phyloP scores from a whole-genome alignment of 2,113 vertebrate species.

The Merops nubicus region DNA sequence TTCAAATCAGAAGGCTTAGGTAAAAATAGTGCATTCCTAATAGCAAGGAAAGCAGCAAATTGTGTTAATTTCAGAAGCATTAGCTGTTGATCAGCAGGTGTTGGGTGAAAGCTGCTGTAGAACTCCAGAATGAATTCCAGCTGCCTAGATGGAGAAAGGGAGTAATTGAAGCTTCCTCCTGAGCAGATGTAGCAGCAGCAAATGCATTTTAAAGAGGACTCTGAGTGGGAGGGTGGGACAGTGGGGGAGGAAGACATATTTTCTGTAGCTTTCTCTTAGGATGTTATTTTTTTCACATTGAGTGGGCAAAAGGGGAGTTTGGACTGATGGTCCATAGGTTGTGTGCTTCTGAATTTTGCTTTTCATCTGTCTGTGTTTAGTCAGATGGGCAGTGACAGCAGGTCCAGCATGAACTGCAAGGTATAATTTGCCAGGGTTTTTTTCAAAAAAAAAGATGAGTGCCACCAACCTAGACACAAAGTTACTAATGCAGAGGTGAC shows the following conservation, averaged over 20 bases:
- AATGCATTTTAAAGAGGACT: not conserved
- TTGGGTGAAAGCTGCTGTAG: not conserved
- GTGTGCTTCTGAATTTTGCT: not conserved
- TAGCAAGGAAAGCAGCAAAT: not conserved
- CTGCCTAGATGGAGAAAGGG: not conserved
- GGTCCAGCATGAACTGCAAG: not conserved
- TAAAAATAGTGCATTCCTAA: accelerated
- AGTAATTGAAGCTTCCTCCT: not conserved
- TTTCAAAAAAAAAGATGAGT: not conserved
- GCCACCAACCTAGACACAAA: accelerated
- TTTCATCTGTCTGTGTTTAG: not conserved
- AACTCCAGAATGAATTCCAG: not conserved
- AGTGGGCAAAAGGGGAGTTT: not conserved
- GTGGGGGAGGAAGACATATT: not conserved
- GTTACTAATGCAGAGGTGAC: not conserved
- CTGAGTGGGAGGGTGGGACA: not conserved
- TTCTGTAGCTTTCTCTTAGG: not conserved
- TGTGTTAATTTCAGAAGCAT: not conserved
- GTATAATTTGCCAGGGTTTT: not conserved
- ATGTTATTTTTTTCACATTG: not conserved
- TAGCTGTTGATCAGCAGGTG: not conserved
- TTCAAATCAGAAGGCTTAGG: not conserved
- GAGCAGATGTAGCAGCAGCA: not conserved
- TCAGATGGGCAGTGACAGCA: not conserved
- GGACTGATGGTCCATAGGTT: not conserved